phyloP scores from a whole-genome alignment of 1,140 invertebrate species.

The Ips typographus region DNA sequence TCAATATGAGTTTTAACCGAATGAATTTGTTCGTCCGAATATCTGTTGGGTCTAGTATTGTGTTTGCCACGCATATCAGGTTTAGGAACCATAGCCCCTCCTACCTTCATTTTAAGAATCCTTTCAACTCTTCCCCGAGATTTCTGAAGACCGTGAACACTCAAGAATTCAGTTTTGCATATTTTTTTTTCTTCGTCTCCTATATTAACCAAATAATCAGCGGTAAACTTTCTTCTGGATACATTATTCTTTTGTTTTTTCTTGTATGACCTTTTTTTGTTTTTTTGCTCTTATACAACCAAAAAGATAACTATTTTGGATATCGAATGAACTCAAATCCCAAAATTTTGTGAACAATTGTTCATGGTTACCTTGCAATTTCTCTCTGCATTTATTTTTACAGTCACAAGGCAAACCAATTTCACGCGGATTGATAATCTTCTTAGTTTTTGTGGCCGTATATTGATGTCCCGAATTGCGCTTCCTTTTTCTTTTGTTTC shows the following conservation, averaged over 20 bases:
- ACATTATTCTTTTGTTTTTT: constrained; percentile 21
- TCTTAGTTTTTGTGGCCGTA: constrained; percentile 9
- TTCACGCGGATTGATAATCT: constrained; percentile 11
- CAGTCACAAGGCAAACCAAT: constrained; percentile 6
- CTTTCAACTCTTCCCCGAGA: constrained; percentile 10
- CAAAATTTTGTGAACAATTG: no score
- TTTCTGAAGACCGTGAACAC: constrained; percentile 20
- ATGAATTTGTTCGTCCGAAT: no score
- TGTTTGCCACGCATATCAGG: no score
- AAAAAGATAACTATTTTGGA: no score
- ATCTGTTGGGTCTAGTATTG: no score
- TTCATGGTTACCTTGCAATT: no score
- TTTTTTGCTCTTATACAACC: not conserved
- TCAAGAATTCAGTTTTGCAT: constrained; percentile 21
- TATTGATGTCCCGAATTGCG: not conserved
- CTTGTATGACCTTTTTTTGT: constrained; percentile 18
- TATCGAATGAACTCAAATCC: no score
- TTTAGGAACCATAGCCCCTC: no score
- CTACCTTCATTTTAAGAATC: not conserved
- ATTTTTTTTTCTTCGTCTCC: constrained; percentile 8
- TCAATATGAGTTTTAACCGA: no score
- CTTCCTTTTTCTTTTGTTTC: constrained; percentile 11
- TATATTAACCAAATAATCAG: constrained; percentile 18
- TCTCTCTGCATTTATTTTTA: constrained; percentile 22
- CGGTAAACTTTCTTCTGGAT: constrained; percentile 19